Base-by-base conservation (phyloP, 92 coral and sea anemone genomes). In the Phenganax stokvisi region DNA sequence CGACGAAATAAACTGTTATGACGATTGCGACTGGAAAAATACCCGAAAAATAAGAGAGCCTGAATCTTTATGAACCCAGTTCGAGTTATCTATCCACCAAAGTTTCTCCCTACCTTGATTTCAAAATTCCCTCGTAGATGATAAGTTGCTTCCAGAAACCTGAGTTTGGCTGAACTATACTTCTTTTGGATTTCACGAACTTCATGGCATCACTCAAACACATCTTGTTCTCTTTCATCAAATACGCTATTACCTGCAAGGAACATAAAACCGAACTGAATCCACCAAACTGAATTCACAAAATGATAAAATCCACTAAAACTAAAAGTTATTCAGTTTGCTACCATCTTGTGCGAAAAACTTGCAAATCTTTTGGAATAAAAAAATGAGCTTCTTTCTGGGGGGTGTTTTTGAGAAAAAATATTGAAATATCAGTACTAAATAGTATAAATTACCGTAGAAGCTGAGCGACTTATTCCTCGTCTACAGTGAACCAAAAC, bases 61-160 rank as follows among this genome's bases (percentile, higher is more conserved):
- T 59, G 65, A 59, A 13, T 59, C 25, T 20, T 20, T 20, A 20
- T 20, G 25, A 13, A 59, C 25, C n/a, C 65, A 59, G 16, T 59
- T 1, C 1, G 4, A 59, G 65, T 59, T 1, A 59, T 59, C 11
- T n/a, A 56, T 62, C 53, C 12, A 12, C 12, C 10, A 44, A 11
- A 57, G 47, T 20, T 20, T 20, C 25, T 20, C 25, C 25, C 25
- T 86, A 94, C 98, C 98, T 94, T 0, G 98, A 94, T 73, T 86
- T 94, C 51, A 94, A 80, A 69, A 94, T 94, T 51, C 98, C 98
- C 62, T 94, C 98, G 51, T 94, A 94, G 27, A 93, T 92, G 30
- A 94, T 86, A 9, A 94, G 96, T 81, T 94, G 98, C 63, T 94
- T 94, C 98, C 98, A 92, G 81, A 94, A 94, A 6, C 96, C 97